Conservation (phyloP, 2,888 invertebrate genomes). For the Drosophila borborema region DNA sequence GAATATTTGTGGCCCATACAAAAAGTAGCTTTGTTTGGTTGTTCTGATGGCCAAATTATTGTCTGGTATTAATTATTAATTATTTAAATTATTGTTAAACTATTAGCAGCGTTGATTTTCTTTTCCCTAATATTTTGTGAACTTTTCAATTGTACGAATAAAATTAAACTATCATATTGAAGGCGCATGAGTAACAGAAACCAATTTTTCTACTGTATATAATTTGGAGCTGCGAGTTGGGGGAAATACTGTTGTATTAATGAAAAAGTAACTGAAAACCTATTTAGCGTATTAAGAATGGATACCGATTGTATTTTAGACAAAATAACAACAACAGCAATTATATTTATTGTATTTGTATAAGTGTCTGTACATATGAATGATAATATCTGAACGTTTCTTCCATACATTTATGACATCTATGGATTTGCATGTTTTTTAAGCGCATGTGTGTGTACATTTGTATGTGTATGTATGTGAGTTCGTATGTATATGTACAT, state of each 20-base stretch:
- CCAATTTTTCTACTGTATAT: constrained; percentile 83
- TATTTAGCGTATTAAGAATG: constrained; percentile 60
- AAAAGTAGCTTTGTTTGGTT: constrained; percentile 18
- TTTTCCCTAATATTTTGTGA: constrained; percentile 65
- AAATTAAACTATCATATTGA: constrained; percentile 83
- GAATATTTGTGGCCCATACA: constrained; percentile 15
- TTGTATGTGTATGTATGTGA: constrained; percentile 5
- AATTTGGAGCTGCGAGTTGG: constrained; percentile 82
- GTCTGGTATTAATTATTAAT: constrained; percentile 43
- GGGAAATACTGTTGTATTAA: constrained; percentile 80
- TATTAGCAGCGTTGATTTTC: constrained; percentile 38
- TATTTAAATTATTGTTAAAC: constrained; percentile 31
- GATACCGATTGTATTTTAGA: constrained; percentile 73
- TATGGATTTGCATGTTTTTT: background rate
- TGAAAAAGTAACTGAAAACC: constrained; percentile 74
- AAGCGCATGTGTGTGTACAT: background rate
- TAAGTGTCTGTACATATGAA: background rate
- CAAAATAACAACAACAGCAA: constrained; percentile 39
- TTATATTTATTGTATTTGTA: constrained; percentile 6
- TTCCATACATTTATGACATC: background rate
- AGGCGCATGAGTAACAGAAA: constrained; percentile 84
- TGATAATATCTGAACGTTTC: background rate
- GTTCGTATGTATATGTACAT: background rate
- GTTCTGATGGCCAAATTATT: constrained; percentile 24
- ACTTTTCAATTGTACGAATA: constrained; percentile 84